phyloP scores from a whole-genome alignment of 2,888 invertebrate genomes.

The Agonopterix heracliana region DNA sequence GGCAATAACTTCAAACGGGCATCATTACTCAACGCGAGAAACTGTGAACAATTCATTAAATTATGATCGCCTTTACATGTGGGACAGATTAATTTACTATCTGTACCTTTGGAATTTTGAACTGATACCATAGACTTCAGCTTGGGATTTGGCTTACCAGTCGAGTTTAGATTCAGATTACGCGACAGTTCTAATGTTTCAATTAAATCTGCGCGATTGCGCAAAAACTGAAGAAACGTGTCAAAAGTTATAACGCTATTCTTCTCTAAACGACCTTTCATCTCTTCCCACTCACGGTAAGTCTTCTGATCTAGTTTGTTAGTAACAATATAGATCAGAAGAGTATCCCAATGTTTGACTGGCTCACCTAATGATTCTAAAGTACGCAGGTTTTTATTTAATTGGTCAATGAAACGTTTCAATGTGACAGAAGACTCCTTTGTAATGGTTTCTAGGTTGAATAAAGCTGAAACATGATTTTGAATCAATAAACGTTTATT shows the following conservation, averaged over 20 bases:
- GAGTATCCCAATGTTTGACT: too few species aligned
- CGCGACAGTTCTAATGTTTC: conserved; percentile 13
- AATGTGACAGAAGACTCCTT: conserved; percentile 16
- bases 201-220: conserved; percentile 17
- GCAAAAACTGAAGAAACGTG: conserved; percentile 14
- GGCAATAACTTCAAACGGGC: conserved; percentile 14
- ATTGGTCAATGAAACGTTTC: conserved; percentile 16
- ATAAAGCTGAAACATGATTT: conserved; percentile 19
- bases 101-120: background rate
- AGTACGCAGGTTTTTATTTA: conserved; percentile 21
- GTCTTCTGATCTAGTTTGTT: conserved; percentile 20
- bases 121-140: conserved; percentile 7
- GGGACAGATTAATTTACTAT: too few species aligned
- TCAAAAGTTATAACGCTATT: conserved; percentile 10
- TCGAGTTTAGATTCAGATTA: background rate
- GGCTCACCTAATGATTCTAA: conserved; percentile 18
- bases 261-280: conserved; percentile 13
- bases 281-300: conserved; percentile 22
- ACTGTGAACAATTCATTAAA: conserved; percentile 15
- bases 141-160: conserved; percentile 1
- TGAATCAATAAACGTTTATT: conserved; percentile 16
- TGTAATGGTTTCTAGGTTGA: conserved; percentile 15
- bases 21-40: conserved; percentile 13
- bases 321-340: conserved; percentile 21
- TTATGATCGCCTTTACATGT: conserved; percentile 15